Base-by-base conservation (phyloP, 2,797 vertebrate species). In the Chaenodraco wilsoni region DNA sequence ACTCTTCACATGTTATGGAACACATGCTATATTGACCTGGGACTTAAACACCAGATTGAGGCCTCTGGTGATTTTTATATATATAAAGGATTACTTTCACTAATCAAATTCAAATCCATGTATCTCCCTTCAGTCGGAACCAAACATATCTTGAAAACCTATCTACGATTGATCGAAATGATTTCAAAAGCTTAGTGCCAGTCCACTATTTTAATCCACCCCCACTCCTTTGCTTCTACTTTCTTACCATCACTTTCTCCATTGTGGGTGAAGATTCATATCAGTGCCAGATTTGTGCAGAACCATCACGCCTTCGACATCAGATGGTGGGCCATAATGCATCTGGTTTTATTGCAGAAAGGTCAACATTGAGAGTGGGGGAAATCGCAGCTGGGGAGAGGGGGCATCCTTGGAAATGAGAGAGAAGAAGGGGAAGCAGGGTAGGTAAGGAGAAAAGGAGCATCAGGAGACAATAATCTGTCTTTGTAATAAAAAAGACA, bases 331-430 rank as follows among this genome's bases (percentile, higher is more conserved):
- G 62, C 63, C 89, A 79, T 84, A 90, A 92, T 88, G 85, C 81
- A 78, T 86, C 82, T 81, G 79, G 76, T 85, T 89, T 88, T 84
- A 83, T 80, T 87, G 88, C 83, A 76, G 89, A 87, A 95, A 95
- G 94, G 94, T 95, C 93, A 94, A 83, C 81, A 75, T 93, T 87
- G 78, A 85, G 85, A 87, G 84, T 56, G 78, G 83, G 81, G 64
- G 71, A 76, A 84, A 90, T 86, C 88, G 43, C 93, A 93, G 91
- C 89, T 90, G 88, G 91, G 79, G 72, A 79, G 78, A 65, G 54
- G 60, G 23, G 68, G 74, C 72, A 67, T 87, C 78, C 31, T 70
- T 70, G 81, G 78, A 68, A 79, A 68, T 60, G 52, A 87, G 40
- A 65, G 66, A 49, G 56, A 72, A 64, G 69, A 67, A 50, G 74